Evolutionary conservation across 2,888 invertebrate species (phyloP).

Genomic region (Craniophora ligustri): DNA sequence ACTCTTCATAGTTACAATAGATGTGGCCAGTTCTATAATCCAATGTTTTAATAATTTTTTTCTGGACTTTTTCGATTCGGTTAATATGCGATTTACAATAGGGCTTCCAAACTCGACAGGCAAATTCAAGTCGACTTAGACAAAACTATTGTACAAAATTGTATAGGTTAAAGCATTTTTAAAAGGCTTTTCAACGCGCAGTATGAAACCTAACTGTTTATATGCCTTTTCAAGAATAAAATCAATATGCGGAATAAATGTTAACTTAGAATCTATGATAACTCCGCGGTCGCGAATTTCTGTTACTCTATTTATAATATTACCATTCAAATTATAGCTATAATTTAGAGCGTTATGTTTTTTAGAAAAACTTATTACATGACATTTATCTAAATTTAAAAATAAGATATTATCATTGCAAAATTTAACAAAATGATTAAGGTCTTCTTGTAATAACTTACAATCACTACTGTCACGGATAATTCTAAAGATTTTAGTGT

Average conservation of each 20-base stretch:
- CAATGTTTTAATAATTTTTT: background rate
- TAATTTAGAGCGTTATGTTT: background rate
- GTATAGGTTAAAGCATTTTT: background rate
- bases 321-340: background rate
- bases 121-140: background rate
- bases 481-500: background rate
- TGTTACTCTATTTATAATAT: background rate
- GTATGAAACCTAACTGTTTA: background rate
- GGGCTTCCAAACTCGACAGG: background rate
- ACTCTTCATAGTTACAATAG: background rate
- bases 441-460: background rate
- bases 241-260: background rate
- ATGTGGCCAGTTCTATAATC: background rate
- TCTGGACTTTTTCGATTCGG: background rate
- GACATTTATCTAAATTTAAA: background rate
- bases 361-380: background rate
- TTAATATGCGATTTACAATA: background rate
- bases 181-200: background rate
- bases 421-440: background rate
- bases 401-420: background rate
- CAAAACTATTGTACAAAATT: conserved; percentile 3
- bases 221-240: background rate
- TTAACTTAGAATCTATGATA: background rate
- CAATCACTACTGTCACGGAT: background rate
- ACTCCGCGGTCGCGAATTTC: background rate